Percentiles rank a stretch among this genome's conserved stretches.
phyloP scores from a whole-genome alignment of 2,888 invertebrate genomes.

The Amphipoea lucens region DNA sequence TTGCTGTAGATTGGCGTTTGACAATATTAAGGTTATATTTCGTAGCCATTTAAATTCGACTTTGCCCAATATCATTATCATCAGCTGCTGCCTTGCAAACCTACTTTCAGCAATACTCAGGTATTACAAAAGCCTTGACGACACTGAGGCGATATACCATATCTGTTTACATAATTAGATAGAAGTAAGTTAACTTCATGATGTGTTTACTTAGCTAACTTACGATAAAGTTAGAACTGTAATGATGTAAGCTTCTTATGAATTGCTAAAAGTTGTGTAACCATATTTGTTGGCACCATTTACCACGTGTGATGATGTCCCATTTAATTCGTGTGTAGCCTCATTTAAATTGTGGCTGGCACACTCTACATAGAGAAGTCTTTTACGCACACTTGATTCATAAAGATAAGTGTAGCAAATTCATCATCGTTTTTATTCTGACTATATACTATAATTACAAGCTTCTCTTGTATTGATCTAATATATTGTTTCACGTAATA shows the following conservation, averaged over 20 bases:
- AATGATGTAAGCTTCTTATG: conserved; percentile 26
- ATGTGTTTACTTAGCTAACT: conserved; percentile 12
- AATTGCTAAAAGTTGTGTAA: conserved; percentile 42
- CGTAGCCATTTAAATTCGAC: conserved; percentile 25
- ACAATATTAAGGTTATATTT: conserved; percentile 38
- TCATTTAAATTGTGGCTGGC: conserved; percentile 40
- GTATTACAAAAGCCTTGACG: conserved; percentile 45
- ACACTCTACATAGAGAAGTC: conserved; percentile 29
- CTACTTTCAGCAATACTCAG: conserved; percentile 33
- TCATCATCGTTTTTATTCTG: conserved; percentile 3
- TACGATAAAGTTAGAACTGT: conserved; percentile 18
- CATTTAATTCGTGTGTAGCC: conserved; percentile 36
- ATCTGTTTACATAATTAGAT: conserved; percentile 39
- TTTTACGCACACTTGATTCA: conserved; percentile 24
- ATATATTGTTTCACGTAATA: conserved; percentile 19
- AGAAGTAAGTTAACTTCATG: conserved; percentile 29
- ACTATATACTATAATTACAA: neutral
- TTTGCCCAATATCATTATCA: conserved; percentile 40
- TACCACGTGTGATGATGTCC: conserved; percentile 28
- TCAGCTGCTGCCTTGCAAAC: conserved; percentile 49
- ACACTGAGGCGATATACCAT: conserved; percentile 24
- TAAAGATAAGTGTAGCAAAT: conserved; percentile 1
- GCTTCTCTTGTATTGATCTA: neutral
- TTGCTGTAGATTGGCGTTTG: conserved; percentile 47
- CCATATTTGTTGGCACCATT: conserved; percentile 44